Evolutionary conservation across 2,888 invertebrate genomes (phyloP).

Genomic region (Hipparchia semele): DNA sequence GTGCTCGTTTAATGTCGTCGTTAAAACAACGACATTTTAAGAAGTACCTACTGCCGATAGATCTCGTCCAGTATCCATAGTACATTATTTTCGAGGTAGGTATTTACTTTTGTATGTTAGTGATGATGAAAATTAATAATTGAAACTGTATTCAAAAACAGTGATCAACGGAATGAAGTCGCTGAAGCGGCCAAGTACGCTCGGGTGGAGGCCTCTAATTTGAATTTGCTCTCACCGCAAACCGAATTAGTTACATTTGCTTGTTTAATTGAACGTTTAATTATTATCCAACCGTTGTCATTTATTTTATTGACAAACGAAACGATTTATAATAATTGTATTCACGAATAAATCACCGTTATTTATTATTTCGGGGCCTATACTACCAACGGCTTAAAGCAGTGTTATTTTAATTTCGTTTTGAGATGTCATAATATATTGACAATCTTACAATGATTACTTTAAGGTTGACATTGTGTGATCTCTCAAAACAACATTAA

Average conservation of each 20-base stretch:
- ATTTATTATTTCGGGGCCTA: background rate
- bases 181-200: conserved; percentile 32
- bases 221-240: conserved; percentile 42
- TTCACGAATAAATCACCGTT: conserved; percentile 5
- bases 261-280: conserved; percentile 42
- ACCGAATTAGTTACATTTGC: conserved; percentile 40
- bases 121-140: background rate
- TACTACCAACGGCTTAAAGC: background rate
- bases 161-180: conserved; percentile 30
- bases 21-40: no score
- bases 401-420: background rate
- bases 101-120: background rate
- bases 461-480: no score
- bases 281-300: conserved; percentile 27
- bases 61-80: no score
- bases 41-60: no score
- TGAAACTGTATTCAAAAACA: conserved; percentile 21
- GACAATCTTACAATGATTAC: no score
- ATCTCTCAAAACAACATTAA: no score
- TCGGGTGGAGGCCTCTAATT: conserved; percentile 41
- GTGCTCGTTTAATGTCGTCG: no score
- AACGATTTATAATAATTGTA: conserved; percentile 1
- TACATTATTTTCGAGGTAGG: no score
- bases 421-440: no score
- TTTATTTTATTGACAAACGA: conserved; percentile 27